A percentile compares a stretch with the other conserved stretches of the same genome.
Evolutionary conservation across 2,797 vertebrate genomes (phyloP).

Genomic region (Xenops minutus): DNA sequence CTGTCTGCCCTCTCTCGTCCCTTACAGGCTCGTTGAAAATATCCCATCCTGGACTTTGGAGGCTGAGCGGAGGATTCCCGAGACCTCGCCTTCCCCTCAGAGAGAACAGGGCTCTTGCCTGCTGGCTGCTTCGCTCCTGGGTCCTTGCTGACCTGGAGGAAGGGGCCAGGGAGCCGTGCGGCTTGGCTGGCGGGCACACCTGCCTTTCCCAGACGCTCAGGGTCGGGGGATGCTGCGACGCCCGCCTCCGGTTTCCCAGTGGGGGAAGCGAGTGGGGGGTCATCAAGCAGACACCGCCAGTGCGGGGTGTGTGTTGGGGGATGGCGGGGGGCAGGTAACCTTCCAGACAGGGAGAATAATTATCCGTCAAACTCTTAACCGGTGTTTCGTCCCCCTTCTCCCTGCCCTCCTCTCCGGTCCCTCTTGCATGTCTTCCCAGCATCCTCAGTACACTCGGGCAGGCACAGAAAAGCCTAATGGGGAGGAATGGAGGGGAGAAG

Average conservation of each 20-base stretch:
- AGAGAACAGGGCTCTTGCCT: not conserved
- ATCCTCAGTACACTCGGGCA: not conserved
- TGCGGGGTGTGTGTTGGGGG: not conserved
- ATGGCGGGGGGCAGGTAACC: not conserved
- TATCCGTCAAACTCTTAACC: not conserved
- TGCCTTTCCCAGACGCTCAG: not conserved
- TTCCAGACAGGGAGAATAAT: not conserved
- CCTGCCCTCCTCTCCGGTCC: not conserved
- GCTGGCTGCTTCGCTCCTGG: not conserved
- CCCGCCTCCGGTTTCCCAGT: not conserved
- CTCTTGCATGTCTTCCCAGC: not conserved
- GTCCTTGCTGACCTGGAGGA: not conserved
- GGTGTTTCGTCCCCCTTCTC: not conserved
- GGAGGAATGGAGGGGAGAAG: not conserved
- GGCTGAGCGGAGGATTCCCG: not conserved
- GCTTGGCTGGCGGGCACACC: not conserved
- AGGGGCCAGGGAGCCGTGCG: not conserved
- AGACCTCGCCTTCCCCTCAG: not conserved
- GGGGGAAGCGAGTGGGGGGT: not conserved
- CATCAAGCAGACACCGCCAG: not conserved
- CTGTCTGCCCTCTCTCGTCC: not conserved
- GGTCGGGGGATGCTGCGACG: not conserved
- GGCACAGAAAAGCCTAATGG: not conserved
- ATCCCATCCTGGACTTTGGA: not conserved
- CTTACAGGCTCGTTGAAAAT: not conserved